A percentile compares a stretch with the other conserved stretches of the same genome.
Conservation (phyloP, 2,888 invertebrate species). For the Sphaeridia pumilis region DNA sequence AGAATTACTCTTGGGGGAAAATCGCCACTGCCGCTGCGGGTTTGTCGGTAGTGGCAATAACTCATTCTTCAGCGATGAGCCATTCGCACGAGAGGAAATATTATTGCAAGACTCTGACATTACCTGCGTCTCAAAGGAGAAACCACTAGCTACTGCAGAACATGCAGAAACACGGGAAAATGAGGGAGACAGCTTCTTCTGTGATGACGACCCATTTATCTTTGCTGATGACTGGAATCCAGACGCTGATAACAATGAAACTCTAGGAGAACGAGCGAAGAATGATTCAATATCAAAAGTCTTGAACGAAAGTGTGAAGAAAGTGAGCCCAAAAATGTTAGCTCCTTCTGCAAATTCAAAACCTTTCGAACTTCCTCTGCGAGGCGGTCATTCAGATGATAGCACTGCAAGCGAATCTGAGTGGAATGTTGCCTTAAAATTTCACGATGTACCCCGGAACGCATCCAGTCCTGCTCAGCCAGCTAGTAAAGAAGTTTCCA, state of each 20-base stretch:
- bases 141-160: not conserved
- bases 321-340: too few species aligned
- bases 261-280: not conserved
- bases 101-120: too few species aligned
- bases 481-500: not conserved
- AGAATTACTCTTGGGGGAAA: not conserved
- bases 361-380: too few species aligned
- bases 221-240: not conserved
- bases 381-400: not conserved
- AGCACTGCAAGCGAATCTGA: constrained; percentile 1
- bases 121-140: not conserved
- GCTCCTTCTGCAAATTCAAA: too few species aligned
- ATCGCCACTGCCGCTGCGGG: not conserved
- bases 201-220: too few species aligned
- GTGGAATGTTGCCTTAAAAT: not conserved
- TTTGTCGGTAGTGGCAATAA: not conserved
- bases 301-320: too few species aligned
- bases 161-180: too few species aligned
- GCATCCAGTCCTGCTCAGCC: not conserved
- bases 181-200: too few species aligned
- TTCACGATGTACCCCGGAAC: too few species aligned
- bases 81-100: too few species aligned
- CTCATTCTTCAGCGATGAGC: too few species aligned
- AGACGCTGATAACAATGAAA: not conserved
- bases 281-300: too few species aligned